These are phyloP conservation scores for Diuraphis noxia DNA, from an alignment of 1,140 invertebrate species.

Conservation along the genomic window DNA sequence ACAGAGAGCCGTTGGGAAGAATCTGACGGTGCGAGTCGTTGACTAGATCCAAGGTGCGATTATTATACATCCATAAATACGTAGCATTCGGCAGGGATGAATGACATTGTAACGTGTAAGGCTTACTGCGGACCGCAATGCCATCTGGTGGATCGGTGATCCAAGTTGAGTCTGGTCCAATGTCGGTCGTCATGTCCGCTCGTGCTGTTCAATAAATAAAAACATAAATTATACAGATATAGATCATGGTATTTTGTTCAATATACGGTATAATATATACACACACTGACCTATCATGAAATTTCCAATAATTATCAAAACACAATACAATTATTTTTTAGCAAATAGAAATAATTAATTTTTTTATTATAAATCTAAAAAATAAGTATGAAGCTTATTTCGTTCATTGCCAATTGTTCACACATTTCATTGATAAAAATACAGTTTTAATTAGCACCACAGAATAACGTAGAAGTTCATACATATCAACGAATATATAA, in stretches of 20 bases:
- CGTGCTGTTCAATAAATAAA: neutral
- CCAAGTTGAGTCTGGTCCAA: neutral
- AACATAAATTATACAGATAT: neutral
- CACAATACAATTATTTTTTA: neutral
- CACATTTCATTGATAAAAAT: neutral
- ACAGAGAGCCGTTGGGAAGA: constrained; percentile 55
- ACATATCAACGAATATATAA: too few relatives aligned
- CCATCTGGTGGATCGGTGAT: constrained; percentile 10
- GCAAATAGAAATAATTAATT: neutral
- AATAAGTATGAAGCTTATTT: neutral
- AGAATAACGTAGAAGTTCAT: too few relatives aligned
- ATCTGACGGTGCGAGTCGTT: constrained; percentile 54
- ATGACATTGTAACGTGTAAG: constrained; percentile 51
- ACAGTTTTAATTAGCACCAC: too few relatives aligned
- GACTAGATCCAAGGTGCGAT: constrained; percentile 53
- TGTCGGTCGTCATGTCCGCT: neutral
- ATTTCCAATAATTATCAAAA: neutral
- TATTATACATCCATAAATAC: constrained; percentile 55
- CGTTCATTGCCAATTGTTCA: neutral
- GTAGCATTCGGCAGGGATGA: constrained; percentile 50
- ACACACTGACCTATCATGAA: neutral
- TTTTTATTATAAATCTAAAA: neutral
- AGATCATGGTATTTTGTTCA: neutral
- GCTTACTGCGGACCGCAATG: constrained; percentile 53
- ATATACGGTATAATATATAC: neutral